Conservation (phyloP, 2,113 vertebrate species). For the Lethenteron reissneri region DNA sequence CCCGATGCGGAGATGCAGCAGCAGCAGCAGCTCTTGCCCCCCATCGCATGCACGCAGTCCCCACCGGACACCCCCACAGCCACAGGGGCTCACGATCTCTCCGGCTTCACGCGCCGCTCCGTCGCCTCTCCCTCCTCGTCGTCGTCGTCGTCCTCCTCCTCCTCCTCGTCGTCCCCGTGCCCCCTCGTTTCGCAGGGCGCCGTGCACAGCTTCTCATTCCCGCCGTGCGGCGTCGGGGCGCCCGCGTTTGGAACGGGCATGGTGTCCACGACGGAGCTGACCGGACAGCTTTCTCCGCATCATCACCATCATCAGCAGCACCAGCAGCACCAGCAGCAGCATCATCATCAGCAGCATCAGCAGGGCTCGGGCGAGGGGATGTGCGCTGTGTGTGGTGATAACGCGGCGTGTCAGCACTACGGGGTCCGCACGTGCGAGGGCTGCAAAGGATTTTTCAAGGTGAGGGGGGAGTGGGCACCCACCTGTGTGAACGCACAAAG, state of each 20-base stretch:
- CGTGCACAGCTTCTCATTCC: slow-evolving; percentile 70
- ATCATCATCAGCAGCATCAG: slow-evolving; percentile 68
- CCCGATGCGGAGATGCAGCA: neutral
- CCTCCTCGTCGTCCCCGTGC: slow-evolving; percentile 48
- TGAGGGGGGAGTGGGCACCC: neutral
- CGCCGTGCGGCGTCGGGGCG: slow-evolving; percentile 21
- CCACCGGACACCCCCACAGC: slow-evolving; percentile 34
- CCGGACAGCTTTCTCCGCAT: no score
- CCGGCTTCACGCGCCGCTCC: slow-evolving; percentile 30
- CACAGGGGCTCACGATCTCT: slow-evolving; percentile 58
- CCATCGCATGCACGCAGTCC: slow-evolving; percentile 71
- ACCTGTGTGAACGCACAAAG: no score
- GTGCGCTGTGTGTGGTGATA: neutral
- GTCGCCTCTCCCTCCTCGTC: no score
- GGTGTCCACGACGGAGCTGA: neutral
- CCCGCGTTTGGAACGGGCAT: neutral
- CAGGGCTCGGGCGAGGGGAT: slow-evolving; percentile 45
- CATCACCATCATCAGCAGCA: neutral
- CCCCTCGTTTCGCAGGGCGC: slow-evolving; percentile 55
- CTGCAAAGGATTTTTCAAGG: slow-evolving; percentile 1
- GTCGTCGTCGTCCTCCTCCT: slow-evolving; percentile 6
- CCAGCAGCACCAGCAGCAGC: slow-evolving; percentile 56
- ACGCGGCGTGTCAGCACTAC: slow-evolving; percentile 2
- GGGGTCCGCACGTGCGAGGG: slow-evolving; percentile 3
- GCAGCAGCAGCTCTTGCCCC: slow-evolving; percentile 33